Base-by-base conservation (phyloP, 1,140 invertebrate species). In the Pogonomyrmex barbatus region DNA sequence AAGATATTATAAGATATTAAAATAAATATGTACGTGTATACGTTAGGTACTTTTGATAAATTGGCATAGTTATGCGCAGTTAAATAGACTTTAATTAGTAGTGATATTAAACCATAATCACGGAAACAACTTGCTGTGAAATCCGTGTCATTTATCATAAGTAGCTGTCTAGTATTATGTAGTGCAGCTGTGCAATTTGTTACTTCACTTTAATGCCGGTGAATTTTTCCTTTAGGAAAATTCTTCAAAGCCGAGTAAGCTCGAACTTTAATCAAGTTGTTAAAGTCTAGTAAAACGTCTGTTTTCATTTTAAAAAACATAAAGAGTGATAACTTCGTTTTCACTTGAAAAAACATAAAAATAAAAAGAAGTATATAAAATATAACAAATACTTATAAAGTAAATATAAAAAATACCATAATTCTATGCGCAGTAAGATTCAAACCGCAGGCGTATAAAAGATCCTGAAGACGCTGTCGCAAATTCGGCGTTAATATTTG, bases 361-460 rank as follows among this genome's bases (percentile, higher is more conserved):
- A 24, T 76, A 36, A 77, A 52, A 63, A 52, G 8, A 4, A 79
- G 36, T 39, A 42, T 14, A 24, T 60, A 9, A 24, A 24, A 24
- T 24, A 24, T 24, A 24, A 24, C 24, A 24, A 24, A 24, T 24
- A 24, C 24, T 24, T 24, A 24, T 24, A 24, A 24, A 24, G 24
- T 24, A 24, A 24, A 24, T 24, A 24, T 24, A 24, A 24, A 24
- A 24, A 24, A 24, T 24, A 94, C 94, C 92, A 92, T 91, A 58
- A 93, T 92, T 87, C 97, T 96, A 88, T 97, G 96, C 71, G 95
- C 95, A 4, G 97, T 97, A 33, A 97, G 95, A 95, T 97, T 97
- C 36, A 97, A 95, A 87, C 96, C 94, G 50, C 96, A 96, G 33
- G 96, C 96, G 60, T 96, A 95, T 24, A 97, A 94, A 86, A 98